These are phyloP conservation scores for Austrofundulus limnaeus DNA, from an alignment of 2,113 vertebrate species.

Conservation along the genomic window DNA sequence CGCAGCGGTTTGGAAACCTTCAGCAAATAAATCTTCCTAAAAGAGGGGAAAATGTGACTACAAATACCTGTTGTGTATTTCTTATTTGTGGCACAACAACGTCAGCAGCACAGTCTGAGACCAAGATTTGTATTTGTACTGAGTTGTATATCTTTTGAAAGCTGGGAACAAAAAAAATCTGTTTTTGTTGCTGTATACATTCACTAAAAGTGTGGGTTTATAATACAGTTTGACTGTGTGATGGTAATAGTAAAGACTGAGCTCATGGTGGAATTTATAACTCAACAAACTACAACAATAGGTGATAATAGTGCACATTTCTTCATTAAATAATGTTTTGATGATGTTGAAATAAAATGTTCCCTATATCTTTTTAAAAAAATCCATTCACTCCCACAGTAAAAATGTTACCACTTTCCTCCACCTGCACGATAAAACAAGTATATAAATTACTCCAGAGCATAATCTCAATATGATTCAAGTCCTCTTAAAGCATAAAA, in stretches of 20 bases:
- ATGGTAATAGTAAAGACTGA: neutral
- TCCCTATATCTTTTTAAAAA: too few species aligned
- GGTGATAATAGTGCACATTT: too few species aligned
- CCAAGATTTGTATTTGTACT: neutral
- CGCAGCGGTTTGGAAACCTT: neutral
- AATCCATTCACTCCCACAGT: too few species aligned
- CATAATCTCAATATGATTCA: conserved; percentile 31
- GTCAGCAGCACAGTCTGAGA: neutral
- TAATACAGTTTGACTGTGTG: neutral
- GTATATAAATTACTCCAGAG: conserved; percentile 26
- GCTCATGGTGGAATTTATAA: neutral
- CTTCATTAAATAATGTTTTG: too few species aligned
- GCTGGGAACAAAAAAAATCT: neutral
- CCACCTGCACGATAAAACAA: too few species aligned
- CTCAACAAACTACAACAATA: too few species aligned
- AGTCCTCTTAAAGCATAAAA: neutral
- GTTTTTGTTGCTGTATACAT: neutral
- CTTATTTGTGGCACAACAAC: neutral
- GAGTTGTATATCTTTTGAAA: neutral
- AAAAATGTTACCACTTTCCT: too few species aligned
- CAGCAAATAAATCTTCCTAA: neutral
- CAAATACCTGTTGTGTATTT: neutral
- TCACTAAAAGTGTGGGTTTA: neutral
- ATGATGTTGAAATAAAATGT: too few species aligned
- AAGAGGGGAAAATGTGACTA: neutral